A percentile compares a stretch with the other conserved stretches of the same genome.
Evolutionary conservation across 2,888 invertebrate species (phyloP).

Genomic region (Acanthoscelides obtectus): DNA sequence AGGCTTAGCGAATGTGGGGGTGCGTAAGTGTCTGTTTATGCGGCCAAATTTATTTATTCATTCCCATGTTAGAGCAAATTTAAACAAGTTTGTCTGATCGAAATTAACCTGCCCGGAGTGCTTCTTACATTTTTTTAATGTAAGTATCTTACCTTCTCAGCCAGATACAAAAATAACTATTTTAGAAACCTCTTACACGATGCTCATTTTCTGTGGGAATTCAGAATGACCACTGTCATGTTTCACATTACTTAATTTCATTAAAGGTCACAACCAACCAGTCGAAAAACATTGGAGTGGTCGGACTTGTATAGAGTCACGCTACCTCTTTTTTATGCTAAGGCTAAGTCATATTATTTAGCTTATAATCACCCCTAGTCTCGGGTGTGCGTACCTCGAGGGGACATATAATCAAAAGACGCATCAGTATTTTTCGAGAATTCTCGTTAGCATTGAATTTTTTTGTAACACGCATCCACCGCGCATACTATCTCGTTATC

Average conservation of each 20-base stretch:
- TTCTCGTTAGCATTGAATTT: not conserved
- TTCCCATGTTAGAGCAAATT: no score
- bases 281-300: not conserved
- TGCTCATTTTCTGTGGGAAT: no score
- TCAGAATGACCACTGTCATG: not conserved
- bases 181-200: no score
- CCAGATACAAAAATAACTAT: no score
- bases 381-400: not conserved
- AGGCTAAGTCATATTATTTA: not conserved
- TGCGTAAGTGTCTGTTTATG: no score
- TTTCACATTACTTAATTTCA: not conserved
- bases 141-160: no score
- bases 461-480: not conserved
- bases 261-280: not conserved
- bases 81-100: no score
- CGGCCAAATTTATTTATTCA: no score
- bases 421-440: not conserved
- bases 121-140: no score
- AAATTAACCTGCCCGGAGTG: no score
- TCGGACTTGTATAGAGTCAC: not conserved
- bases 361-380: not conserved
- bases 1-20: no score
- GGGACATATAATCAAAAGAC: not conserved
- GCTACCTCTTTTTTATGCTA: not conserved
- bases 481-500: not conserved